Evolutionary conservation across 2,888 invertebrate genomes (phyloP).

Genomic region (Schrankia costaestrigalis): DNA sequence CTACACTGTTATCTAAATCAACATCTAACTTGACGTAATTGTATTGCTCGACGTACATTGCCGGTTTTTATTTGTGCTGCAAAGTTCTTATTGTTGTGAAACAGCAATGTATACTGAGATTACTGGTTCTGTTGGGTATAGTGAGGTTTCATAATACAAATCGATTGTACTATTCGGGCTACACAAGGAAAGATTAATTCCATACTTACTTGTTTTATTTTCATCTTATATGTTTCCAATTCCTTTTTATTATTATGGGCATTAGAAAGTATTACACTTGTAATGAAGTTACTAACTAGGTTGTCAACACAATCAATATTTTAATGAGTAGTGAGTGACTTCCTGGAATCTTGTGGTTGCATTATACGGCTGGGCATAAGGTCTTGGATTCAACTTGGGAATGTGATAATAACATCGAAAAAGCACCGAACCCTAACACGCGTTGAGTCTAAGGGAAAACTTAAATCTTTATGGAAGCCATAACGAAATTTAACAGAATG

Average conservation of each 20-base stretch:
- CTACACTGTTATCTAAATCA: slow-evolving; percentile 21
- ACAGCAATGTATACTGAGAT: slow-evolving; percentile 32
- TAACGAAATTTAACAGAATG: too few species aligned
- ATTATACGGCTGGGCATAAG: too few species aligned
- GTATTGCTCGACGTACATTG: slow-evolving; percentile 25
- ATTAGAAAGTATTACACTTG: slow-evolving; percentile 27
- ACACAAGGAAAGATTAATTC: slow-evolving; percentile 32
- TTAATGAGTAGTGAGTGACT: too few species aligned
- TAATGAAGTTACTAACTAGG: not conserved
- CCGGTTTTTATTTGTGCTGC: slow-evolving; percentile 9
- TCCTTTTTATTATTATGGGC: slow-evolving; percentile 37
- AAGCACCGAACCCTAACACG: too few species aligned
- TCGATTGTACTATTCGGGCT: slow-evolving; percentile 44
- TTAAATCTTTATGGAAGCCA: too few species aligned
- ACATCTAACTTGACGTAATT: slow-evolving; percentile 2
- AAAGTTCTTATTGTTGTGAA: not conserved
- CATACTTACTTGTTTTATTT: slow-evolving; percentile 50
- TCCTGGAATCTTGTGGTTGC: too few species aligned
- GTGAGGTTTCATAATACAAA: slow-evolving; percentile 21
- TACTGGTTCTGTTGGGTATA: slow-evolving; percentile 12
- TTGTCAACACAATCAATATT: too few species aligned
- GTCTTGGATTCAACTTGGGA: too few species aligned
- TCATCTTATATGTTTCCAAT: slow-evolving; percentile 42
- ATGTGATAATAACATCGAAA: too few species aligned
- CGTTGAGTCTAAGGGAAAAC: too few species aligned